These are phyloP conservation scores for Cistogaster globosa DNA, from an alignment of 2,888 invertebrate genomes.

Conservation along the genomic window DNA sequence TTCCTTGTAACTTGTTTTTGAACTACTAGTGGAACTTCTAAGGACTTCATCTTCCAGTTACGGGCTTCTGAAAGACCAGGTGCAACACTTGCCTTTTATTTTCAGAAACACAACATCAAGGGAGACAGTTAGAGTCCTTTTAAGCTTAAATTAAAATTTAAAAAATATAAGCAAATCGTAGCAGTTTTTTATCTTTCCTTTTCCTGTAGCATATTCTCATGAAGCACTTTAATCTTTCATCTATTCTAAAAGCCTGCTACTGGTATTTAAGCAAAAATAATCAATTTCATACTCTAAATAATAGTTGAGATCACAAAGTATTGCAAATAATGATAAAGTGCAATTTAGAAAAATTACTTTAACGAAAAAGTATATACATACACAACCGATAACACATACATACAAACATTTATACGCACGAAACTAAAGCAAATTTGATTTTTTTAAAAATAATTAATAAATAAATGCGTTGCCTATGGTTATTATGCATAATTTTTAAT, in stretches of 20 bases:
- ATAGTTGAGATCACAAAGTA: constrained; percentile 40
- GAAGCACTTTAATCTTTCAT: not conserved
- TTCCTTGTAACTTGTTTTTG: too few species aligned
- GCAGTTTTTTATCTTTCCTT: too few species aligned
- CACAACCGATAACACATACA: not conserved
- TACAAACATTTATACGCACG: not conserved
- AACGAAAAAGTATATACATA: constrained; percentile 19
- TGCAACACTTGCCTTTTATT: too few species aligned
- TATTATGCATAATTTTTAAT: constrained; percentile 59
- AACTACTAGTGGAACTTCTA: too few species aligned
- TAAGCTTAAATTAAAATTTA: too few species aligned
- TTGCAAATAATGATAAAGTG: constrained; percentile 45
- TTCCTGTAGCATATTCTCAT: too few species aligned
- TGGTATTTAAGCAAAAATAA: constrained; percentile 11
- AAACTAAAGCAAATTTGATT: not conserved
- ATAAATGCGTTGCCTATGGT: constrained; percentile 17
- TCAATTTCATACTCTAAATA: constrained; percentile 34
- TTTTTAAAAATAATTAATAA: constrained; percentile 4
- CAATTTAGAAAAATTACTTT: constrained; percentile 43
- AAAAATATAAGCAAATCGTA: too few species aligned
- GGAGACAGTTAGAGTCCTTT: too few species aligned
- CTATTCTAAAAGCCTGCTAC: constrained; percentile 20
- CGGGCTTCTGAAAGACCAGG: too few species aligned
- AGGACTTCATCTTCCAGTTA: too few species aligned
- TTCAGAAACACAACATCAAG: too few species aligned